A percentile compares a stretch with the other conserved stretches of the same genome.
Conservation (phyloP, 2,797 vertebrate species). For the Sebastes itinus region DNA sequence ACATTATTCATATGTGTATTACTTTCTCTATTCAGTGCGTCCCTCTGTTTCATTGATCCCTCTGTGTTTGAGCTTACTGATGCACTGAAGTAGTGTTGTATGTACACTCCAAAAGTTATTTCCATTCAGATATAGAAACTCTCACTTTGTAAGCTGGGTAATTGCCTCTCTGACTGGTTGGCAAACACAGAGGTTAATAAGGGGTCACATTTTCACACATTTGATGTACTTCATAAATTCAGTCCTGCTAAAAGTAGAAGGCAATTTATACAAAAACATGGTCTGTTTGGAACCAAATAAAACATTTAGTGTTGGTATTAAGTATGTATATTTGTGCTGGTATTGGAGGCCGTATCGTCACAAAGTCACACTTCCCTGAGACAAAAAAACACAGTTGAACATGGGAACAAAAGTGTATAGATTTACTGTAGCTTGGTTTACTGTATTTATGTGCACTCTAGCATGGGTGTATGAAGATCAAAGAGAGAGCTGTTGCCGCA, state of each 20-base stretch:
- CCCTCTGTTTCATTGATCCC: slow-evolving; percentile 3
- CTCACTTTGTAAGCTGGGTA: neutral
- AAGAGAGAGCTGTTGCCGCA: neutral
- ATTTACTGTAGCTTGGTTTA: neutral
- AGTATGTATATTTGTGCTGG: neutral
- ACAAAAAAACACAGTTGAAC: neutral
- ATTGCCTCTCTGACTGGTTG: neutral
- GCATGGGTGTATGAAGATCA: neutral
- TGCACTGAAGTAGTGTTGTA: neutral
- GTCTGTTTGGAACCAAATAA: neutral
- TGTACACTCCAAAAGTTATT: slow-evolving; percentile 4
- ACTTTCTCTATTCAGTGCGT: slow-evolving; percentile 47
- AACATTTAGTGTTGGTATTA: neutral
- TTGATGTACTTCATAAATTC: neutral
- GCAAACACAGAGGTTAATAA: neutral
- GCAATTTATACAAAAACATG: neutral
- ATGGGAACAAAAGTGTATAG: neutral
- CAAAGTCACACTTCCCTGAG: neutral
- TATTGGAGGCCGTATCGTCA: neutral
- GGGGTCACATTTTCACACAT: neutral
- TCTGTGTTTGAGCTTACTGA: slow-evolving; percentile 20
- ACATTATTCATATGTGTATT: slow-evolving; percentile 62
- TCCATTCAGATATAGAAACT: neutral
- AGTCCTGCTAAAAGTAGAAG: neutral
- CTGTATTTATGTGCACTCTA: neutral